Evolutionary conservation across 1,140 invertebrate species (phyloP).

Genomic region (Acyrthosiphon pisum): DNA sequence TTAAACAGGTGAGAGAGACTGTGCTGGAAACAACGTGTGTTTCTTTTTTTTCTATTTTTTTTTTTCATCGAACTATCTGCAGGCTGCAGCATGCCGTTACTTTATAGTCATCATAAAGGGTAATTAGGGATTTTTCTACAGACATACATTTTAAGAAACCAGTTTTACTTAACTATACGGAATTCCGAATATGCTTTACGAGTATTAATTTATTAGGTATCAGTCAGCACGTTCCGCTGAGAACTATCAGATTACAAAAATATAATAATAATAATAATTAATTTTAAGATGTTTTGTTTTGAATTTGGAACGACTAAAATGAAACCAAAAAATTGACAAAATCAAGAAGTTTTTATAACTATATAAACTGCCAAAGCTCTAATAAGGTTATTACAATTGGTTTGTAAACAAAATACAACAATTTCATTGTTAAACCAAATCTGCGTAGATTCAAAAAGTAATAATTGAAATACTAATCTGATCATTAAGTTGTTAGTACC

Average conservation of each 20-base stretch:
- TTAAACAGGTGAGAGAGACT: background rate
- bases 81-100: background rate
- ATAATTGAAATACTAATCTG: no score
- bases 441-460: no score
- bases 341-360: no score
- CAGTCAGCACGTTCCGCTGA: background rate
- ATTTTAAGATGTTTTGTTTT: no score
- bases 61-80: background rate
- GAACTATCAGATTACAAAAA: background rate
- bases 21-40: background rate
- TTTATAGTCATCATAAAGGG: background rate
- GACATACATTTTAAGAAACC: background rate
- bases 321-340: no score
- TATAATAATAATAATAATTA: background rate
- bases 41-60: background rate
- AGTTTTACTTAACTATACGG: background rate
- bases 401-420: no score
- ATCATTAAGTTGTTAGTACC: no score
- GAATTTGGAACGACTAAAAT: no score
- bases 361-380: no score
- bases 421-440: no score
- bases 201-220: constrained; percentile 12
- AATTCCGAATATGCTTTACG: background rate
- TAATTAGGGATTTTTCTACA: constrained; percentile 20
- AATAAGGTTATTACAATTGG: no score